A percentile compares a stretch with the other conserved stretches of the same genome.
Conservation (phyloP, 2,113 vertebrate genomes). For the Xiphias gladius region DNA sequence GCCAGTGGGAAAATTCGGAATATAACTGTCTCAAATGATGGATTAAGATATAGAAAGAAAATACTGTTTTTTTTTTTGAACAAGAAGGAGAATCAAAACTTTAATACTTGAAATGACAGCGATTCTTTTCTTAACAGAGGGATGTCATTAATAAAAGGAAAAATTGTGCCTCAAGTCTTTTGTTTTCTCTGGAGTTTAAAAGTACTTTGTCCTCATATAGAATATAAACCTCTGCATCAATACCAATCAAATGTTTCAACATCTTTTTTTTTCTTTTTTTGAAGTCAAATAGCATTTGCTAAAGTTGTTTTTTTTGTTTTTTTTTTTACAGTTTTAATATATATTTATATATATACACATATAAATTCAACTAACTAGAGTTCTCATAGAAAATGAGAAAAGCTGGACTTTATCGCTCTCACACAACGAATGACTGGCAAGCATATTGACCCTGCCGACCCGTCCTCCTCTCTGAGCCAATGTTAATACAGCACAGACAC, state of each 20-base stretch:
- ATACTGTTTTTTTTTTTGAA: constrained; percentile 44
- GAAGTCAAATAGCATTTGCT: constrained; percentile 79
- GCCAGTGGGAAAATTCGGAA: constrained; percentile 68
- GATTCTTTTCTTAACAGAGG: constrained; percentile 55
- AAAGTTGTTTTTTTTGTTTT: constrained; percentile 71
- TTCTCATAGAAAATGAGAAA: constrained; percentile 87
- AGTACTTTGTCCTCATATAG: constrained; percentile 81
- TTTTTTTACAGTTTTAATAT: constrained; percentile 83
- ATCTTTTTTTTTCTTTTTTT: constrained; percentile 53
- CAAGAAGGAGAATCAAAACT: constrained; percentile 60
- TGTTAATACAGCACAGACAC: constrained; percentile 15
- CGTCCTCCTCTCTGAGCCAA: constrained; percentile 35
- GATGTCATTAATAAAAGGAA: constrained; percentile 38
- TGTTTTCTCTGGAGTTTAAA: constrained; percentile 74
- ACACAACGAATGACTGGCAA: constrained; percentile 77
- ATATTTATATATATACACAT: constrained; percentile 87
- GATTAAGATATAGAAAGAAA: constrained; percentile 65
- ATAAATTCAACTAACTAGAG: constrained; percentile 82
- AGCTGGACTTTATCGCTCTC: constrained; percentile 78
- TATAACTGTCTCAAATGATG: constrained; percentile 61
- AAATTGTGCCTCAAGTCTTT: constrained; percentile 48
- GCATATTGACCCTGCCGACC: constrained; percentile 54
- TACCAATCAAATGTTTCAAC: constrained; percentile 79
- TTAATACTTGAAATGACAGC: constrained; percentile 59
- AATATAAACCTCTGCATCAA: constrained; percentile 87